phyloP scores from a whole-genome alignment of 2,113 vertebrate species.

The Cinclus mexicanus region DNA sequence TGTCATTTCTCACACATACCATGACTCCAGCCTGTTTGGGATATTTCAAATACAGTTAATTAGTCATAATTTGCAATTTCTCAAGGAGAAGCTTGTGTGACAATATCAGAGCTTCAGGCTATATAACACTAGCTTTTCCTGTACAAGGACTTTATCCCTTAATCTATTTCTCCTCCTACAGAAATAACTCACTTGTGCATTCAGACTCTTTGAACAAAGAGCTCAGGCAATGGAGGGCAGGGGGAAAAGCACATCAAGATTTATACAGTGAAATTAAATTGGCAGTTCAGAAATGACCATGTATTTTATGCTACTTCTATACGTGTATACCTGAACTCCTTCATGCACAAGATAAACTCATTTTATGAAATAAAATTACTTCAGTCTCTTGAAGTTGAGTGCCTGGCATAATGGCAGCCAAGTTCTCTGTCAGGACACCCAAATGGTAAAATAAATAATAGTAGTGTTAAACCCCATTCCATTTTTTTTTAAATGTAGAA shows the following conservation, averaged over 20 bases:
- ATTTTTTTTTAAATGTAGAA: background rate
- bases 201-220: background rate
- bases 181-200: background rate
- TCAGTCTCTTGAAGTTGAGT: background rate
- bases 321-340: background rate
- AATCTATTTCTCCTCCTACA: background rate
- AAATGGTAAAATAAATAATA: background rate
- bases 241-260: background rate
- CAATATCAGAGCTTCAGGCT: background rate
- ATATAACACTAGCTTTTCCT: background rate
- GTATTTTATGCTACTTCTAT: background rate
- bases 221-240: background rate
- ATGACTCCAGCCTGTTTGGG: background rate
- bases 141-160: background rate
- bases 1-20: background rate
- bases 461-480: background rate
- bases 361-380: background rate
- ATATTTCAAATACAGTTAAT: background rate
- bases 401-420: background rate
- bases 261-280: background rate
- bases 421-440: background rate
- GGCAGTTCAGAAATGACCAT: background rate
- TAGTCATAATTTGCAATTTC: background rate
- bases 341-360: background rate
- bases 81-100: background rate